Conservation (phyloP, 2,888 invertebrate species). For the Hartigia nigra region DNA sequence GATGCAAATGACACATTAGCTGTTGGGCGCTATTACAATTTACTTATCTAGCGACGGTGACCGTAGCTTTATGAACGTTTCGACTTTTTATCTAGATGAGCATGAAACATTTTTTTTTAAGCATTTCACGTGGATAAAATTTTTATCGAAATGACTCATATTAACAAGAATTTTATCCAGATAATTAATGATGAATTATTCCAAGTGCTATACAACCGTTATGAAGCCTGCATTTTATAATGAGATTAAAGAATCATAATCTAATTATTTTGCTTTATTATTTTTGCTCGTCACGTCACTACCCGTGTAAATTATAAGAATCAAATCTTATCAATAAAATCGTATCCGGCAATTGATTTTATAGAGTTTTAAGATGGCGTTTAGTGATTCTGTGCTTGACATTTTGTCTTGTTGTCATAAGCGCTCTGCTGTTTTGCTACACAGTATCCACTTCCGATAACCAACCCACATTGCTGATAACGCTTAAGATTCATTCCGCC, state of each 20-base stretch:
- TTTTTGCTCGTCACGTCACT: background rate
- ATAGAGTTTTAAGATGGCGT: background rate
- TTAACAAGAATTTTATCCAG: too few relatives aligned
- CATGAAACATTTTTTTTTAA: too few relatives aligned
- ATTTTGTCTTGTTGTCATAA: background rate
- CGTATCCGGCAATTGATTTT: background rate
- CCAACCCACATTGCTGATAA: background rate
- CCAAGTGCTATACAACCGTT: too few relatives aligned
- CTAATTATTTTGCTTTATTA: too few relatives aligned
- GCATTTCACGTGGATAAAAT: too few relatives aligned
- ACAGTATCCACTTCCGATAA: background rate
- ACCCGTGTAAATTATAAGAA: background rate
- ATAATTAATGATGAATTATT: too few relatives aligned
- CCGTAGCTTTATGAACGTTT: too few relatives aligned
- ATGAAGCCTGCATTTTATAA: too few relatives aligned
- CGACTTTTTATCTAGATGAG: too few relatives aligned
- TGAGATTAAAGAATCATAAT: too few relatives aligned
- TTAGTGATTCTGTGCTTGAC: background rate
- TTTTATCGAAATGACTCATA: too few relatives aligned
- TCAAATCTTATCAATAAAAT: background rate
- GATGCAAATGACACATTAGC: slow-evolving; percentile 5
- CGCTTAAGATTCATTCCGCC: background rate
- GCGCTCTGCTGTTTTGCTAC: background rate
- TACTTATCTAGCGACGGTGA: too few relatives aligned
- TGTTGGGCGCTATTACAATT: background rate